Conservation (phyloP, 92 coral and sea anemone genomes). For the Phenganax subtilis region DNA sequence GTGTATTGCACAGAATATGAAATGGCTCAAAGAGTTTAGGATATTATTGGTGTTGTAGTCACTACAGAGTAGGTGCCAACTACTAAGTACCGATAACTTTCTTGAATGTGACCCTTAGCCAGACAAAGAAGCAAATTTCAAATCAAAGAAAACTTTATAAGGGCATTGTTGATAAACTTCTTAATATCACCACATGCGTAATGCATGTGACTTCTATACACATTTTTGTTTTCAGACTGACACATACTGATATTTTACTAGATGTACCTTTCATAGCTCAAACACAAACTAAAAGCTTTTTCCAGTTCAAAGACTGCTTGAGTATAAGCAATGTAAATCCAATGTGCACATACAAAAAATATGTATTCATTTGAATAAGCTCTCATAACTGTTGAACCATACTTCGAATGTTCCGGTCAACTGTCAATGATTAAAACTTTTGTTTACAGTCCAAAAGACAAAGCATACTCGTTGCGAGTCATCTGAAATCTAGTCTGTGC, state of each 20-base stretch:
- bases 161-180: not conserved
- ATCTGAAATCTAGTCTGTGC: not conserved
- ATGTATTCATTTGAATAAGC: not conserved
- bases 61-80: no score
- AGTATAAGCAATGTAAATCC: not conserved
- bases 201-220: not conserved
- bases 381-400: not conserved
- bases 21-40: not conserved
- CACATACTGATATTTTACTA: not conserved
- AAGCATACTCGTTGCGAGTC: not conserved
- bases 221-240: not conserved
- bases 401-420: constrained; percentile 19
- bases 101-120: not conserved
- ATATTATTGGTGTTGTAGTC: not conserved
- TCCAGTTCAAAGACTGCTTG: not conserved
- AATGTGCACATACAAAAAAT: not conserved
- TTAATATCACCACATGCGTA: no score
- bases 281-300: not conserved
- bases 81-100: no score
- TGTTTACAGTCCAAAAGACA: not conserved
- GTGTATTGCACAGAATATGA: not conserved
- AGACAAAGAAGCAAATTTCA: not conserved
- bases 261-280: not conserved
- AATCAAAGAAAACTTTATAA: not conserved
- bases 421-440: not conserved